Conservation (phyloP, 2,888 invertebrate genomes). For the Hirtodrosophila alboralis region DNA sequence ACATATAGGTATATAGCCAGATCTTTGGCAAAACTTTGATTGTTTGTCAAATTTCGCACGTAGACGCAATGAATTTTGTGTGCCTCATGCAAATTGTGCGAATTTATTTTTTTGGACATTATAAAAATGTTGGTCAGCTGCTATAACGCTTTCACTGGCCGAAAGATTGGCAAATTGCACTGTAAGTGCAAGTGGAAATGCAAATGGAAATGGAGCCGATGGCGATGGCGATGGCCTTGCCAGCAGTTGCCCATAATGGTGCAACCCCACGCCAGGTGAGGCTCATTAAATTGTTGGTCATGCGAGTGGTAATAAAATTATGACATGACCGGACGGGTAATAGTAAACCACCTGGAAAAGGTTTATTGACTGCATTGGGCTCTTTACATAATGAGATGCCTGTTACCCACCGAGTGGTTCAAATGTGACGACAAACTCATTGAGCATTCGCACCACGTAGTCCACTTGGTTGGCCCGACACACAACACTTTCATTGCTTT, state of each 20-base stretch:
- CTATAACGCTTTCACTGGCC: slow-evolving; percentile 52
- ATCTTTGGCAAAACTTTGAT: slow-evolving; percentile 11
- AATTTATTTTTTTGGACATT: slow-evolving; percentile 57
- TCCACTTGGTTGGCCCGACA: slow-evolving; percentile 31
- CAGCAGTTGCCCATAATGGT: slow-evolving; percentile 42
- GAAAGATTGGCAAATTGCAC: slow-evolving; percentile 54
- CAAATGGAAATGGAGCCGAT: slow-evolving; percentile 2
- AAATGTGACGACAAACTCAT: slow-evolving; percentile 61
- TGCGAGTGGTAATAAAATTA: slow-evolving; percentile 60
- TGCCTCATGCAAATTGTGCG: slow-evolving; percentile 59
- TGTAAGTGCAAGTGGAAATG: slow-evolving; percentile 18
- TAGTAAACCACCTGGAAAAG: slow-evolving; percentile 47
- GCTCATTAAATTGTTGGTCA: slow-evolving; percentile 41
- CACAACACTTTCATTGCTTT: slow-evolving; percentile 67
- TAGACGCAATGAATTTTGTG: slow-evolving; percentile 52
- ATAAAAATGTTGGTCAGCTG: slow-evolving; percentile 58
- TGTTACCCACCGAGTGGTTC: slow-evolving; percentile 34
- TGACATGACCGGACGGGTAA: slow-evolving; percentile 58
- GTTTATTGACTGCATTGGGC: slow-evolving; percentile 64
- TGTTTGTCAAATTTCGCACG: slow-evolving; percentile 50
- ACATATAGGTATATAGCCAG: slow-evolving; percentile 9
- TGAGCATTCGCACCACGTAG: slow-evolving; percentile 63
- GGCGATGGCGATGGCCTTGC: slow-evolving; percentile 45
- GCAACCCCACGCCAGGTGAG: slow-evolving; percentile 2
- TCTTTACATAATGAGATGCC: slow-evolving; percentile 68